Base-by-base conservation (phyloP, 23 tunicate species). In the Halocynthia roretzi region DNA sequence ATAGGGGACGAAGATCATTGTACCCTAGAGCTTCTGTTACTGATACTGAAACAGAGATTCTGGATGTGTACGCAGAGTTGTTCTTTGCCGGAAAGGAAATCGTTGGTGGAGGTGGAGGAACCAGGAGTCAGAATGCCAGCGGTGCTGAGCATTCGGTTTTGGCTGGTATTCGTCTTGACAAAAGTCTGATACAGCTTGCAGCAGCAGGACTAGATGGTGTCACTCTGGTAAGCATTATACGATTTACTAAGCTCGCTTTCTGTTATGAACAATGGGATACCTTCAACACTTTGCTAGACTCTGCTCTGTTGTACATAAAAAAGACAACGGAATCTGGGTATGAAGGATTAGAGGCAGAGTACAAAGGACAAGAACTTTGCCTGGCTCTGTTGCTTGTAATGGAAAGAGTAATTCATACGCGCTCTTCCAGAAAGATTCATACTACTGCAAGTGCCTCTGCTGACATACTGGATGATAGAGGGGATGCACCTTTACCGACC, bases 41-140 rank as follows among this genome's bases (percentile, higher is more conserved):
- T 57, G 92, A 86, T 44, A 78, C 72, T 61, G 92, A 86, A 50
- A n/a, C 78, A 6, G 98, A 92, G 21, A 71, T 92, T 56, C 64
- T 78, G 62, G 98, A 92, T 48, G 98, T 92, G 18, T 58, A 80
- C 10, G 79, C 87, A 12, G 98, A 92, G 62, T 74, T 92, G 55
- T 85, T 92, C 74, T 86, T 82, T 70, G 98, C 98, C 60, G 98
- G 89, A 52, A 92, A 92, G 53, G 98, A 92, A 61, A 92, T 92
- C 0, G 86, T 92, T 23, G 98, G 92, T 10, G 98, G 98, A 77
- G 96, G 96, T 75, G 98, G 98, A 7, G 98, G 98, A 11, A 91
- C 91, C 9, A 86, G 54, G 20, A 65, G 70, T 73, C 56, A 70
- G 14, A 82, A 76, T 72, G 85, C 92, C 23, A 79, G 83, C 70